These are phyloP conservation scores for Vireo altiloquus DNA, from an alignment of 2,113 vertebrate species.

Conservation along the genomic window DNA sequence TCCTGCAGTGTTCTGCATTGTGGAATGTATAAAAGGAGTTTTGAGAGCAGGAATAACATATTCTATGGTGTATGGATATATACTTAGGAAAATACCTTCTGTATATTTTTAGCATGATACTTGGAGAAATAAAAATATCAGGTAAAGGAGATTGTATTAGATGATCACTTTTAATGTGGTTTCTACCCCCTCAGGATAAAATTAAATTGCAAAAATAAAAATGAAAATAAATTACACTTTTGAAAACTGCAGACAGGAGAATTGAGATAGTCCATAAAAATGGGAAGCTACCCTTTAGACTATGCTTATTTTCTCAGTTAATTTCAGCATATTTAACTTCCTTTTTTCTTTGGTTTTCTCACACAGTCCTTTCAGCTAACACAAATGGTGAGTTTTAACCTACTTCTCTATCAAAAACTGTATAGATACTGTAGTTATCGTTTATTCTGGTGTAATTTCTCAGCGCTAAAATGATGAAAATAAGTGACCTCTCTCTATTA, in stretches of 20 bases:
- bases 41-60: neutral
- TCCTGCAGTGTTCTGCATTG: neutral
- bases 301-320: neutral
- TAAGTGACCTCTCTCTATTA: neutral
- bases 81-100: neutral
- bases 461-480: neutral
- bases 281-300: neutral
- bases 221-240: neutral
- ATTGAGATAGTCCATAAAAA: neutral
- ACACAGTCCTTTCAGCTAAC: constrained; percentile 84
- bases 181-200: neutral
- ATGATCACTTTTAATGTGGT: neutral
- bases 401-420: neutral
- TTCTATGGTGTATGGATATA: neutral
- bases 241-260: neutral
- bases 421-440: neutral
- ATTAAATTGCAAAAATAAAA: neutral
- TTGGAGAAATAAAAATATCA: neutral
- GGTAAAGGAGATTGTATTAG: neutral
- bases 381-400: constrained; percentile 83
- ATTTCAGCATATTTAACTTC: neutral
- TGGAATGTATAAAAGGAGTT: neutral
- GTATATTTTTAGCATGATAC: neutral
- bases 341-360: neutral
- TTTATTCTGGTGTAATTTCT: neutral